Evolutionary conservation across 2,888 invertebrate genomes (phyloP), one percentile per base, ranked within the genome.

Genomic region (Frankliniella intonsa): DNA sequence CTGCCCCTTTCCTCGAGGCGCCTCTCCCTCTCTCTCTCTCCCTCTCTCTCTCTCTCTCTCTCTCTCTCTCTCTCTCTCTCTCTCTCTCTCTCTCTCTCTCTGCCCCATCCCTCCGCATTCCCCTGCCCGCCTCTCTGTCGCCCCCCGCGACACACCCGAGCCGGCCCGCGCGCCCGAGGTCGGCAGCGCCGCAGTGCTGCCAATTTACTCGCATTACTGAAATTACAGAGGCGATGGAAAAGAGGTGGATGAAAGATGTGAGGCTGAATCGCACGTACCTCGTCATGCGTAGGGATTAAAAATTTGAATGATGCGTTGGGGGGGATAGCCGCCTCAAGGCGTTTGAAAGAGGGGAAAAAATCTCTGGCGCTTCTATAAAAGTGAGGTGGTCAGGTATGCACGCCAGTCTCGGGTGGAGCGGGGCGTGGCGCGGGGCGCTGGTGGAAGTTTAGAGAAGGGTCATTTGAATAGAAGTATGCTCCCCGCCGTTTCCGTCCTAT

Each of bases 121-220:
- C 51, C 14, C 55, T 17, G 12, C 17, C 55, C 55, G 5, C 3
- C 55, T 55, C 55, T 55, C 55, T 55, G 14, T 12, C 55, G 55
- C 55, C 2, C 14, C 3, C 65, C 69, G 9, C 69, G 69, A 7
- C 69, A 10, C 9, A 22, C 17, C 3, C 65, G 65, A 22, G 38
- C 55, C 8, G 55, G 55, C 55, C 55, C 55, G 14, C 65, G 65
- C 17, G 22, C 9, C 22, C 22, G 22, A 9, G 14, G 55, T 19
- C 69, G 22, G 69, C 69, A 22, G 69, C 69, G 19, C 12, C 55
- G 14, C 69, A 69, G 69, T 76, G 69, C 22, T 76, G 69, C 69
- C 69, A 76, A 76, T 76, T 76, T 25, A 76, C 69, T 25, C 69
- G 69, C 25, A 76, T 76, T 76, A 76, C 69, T 8, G 69, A 76